phyloP scores from a whole-genome alignment of 2,888 invertebrate genomes.

The Cephus nigrinus region DNA sequence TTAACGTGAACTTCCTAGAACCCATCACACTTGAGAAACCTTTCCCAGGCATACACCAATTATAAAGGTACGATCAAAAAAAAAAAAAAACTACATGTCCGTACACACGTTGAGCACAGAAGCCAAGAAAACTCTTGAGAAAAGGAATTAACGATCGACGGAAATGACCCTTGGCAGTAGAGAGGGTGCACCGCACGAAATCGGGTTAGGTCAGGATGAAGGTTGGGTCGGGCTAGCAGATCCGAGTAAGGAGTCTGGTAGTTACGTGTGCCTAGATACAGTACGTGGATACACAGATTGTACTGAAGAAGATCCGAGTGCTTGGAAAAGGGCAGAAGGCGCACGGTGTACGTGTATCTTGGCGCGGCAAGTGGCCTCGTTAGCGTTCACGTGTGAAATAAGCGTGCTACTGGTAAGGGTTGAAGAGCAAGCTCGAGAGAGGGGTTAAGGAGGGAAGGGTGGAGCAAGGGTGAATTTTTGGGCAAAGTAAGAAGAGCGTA shows the following conservation, averaged over 20 bases:
- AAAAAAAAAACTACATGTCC: neutral
- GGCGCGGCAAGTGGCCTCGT: neutral
- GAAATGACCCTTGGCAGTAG: neutral
- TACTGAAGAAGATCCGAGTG: neutral
- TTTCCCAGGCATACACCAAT: neutral
- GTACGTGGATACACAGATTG: neutral
- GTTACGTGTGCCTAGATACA: neutral
- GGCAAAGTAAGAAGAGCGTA: constrained; percentile 13
- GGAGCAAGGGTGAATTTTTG: constrained; percentile 17
- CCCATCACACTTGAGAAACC: neutral
- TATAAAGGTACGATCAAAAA: neutral
- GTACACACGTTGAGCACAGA: neutral
- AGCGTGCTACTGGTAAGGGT: neutral
- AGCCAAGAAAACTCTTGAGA: neutral
- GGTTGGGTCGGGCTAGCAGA: neutral
- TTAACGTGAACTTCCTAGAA: neutral
- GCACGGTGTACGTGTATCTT: neutral
- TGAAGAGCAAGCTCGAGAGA: neutral
- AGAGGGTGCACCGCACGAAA: neutral
- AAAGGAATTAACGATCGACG: neutral
- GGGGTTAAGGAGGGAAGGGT: constrained; percentile 32
- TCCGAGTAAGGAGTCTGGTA: neutral
- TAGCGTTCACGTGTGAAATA: neutral
- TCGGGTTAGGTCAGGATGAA: neutral
- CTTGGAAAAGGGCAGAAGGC: neutral